These are phyloP conservation scores for Xiphophorus birchmanni DNA, from an alignment of 2,797 vertebrate genomes.

Conservation along the genomic window DNA sequence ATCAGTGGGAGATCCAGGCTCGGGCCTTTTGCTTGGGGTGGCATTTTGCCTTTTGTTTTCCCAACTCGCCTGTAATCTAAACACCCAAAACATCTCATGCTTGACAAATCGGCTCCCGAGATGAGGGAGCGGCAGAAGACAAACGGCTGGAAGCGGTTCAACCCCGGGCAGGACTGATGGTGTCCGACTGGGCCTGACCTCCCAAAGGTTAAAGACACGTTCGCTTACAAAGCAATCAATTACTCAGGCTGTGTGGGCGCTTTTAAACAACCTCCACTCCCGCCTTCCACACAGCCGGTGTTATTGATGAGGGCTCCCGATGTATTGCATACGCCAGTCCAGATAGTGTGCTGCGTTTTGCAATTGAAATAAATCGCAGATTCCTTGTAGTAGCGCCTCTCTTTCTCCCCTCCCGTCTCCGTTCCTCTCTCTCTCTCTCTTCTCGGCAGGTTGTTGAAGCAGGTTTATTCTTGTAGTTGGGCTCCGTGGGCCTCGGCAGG, in stretches of 20 bases:
- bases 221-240: slow-evolving; percentile 86
- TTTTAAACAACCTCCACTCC: slow-evolving; percentile 76
- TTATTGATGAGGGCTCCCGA: slow-evolving; percentile 78
- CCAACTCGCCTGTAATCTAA: slow-evolving; percentile 84
- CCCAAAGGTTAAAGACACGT: slow-evolving; percentile 86
- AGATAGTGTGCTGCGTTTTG: slow-evolving; percentile 70
- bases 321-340: slow-evolving; percentile 66
- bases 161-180: slow-evolving; percentile 82
- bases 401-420: slow-evolving; percentile 11
- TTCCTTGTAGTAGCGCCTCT: slow-evolving; percentile 57
- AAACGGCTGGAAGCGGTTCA: slow-evolving; percentile 82
- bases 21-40: slow-evolving; percentile 82
- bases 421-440: slow-evolving; percentile 30
- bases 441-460: slow-evolving; percentile 79
- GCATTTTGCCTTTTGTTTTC: slow-evolving; percentile 84
- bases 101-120: slow-evolving; percentile 80
- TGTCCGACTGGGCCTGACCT: slow-evolving; percentile 83
- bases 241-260: slow-evolving; percentile 77
- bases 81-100: slow-evolving; percentile 82
- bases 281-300: slow-evolving; percentile 70
- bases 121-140: slow-evolving; percentile 77
- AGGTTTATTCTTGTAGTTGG: slow-evolving; percentile 79
- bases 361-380: slow-evolving; percentile 76
- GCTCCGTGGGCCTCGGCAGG: slow-evolving; percentile 74
- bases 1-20: slow-evolving; percentile 79